Base-by-base conservation (phyloP, 2,797 vertebrate species). In the Sylvia borin region DNA sequence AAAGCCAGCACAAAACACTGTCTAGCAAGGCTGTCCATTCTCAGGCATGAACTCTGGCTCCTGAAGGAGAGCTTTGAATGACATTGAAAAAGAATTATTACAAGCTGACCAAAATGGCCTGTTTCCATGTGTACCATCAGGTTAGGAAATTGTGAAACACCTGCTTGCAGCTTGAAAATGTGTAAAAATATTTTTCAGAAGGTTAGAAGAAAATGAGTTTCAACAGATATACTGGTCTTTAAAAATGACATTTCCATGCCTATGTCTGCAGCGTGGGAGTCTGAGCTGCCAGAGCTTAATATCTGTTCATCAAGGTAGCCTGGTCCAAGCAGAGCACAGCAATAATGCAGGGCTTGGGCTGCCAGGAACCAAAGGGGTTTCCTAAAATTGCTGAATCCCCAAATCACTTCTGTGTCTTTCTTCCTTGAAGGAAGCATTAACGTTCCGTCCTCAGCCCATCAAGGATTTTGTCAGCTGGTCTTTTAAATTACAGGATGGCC, bases 401-500 rank as follows among this genome's bases (percentile, higher is more conserved):
- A 78, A 0, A 62, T 54, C 62, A 58, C 42, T 85, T 80, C 19
- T 81, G 25, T 67, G 74, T 74, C 77, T 83, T 92, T 82, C 72
- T 73, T 80, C 61, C 70, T 68, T 86, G 24, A 76, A 90, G 76
- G 58, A 93, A 95, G n/a, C 42, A 75, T 36, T 61, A 89, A 65
- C 71, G 31, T 27, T 72, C 21, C 50, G 78, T 65, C n/a, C 66
- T 73, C 70, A 92, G 31, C 16, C 27, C 68, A 66, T 86, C 34
- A 77, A 88, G 53, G 72, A 83, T 90, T 84, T 57, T 85, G 47
- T 86, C 73, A 88, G 38, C 66, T 86, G 70, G 22, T 90, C 50
- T 85, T 95, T 88, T 68, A 92, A 94, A 90, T 72, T 88, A 66
- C n/a, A 90, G 58, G 25, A 75, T 88, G 68, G 91, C 66, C 62